Base-by-base conservation (phyloP, 2,888 invertebrate species). In the Synanthedon tipuliformis region DNA sequence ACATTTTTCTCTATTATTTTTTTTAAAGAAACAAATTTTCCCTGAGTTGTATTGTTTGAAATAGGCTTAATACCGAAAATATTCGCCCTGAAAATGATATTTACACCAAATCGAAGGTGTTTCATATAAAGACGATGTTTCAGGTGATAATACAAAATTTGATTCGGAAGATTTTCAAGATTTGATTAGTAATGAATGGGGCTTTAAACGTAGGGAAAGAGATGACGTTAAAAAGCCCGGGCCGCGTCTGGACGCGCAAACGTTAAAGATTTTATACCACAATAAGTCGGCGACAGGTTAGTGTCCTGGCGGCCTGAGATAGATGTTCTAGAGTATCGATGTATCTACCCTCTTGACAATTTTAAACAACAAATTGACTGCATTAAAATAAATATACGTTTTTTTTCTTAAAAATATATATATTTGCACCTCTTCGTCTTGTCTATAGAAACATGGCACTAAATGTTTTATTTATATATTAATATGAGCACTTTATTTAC, bases 191-290 rank as follows among this genome's bases (percentile, higher is more conserved):
- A 89, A 88, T 71, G 91, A 91, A 84, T 88, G 91, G 81, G 95
- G 94, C 58, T 97, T 96, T 87, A 93, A 94, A 66, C 90, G 96
- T 67, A 93, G 93, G 65, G 96, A 96, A 88, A 89, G 97, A 68
- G 89, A 96, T 60, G 96, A 97, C 83, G 96, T 96, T 52, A 97
- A 97, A 87, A 97, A 97, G 85, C 96, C 97, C n/a, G 96, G 96
- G 55, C 96, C 97, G 51, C 91, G 91, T 56, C 92, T 92, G 80
- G 90, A 92, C 69, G 90, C 91, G 54, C 92, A 93, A 82, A 91
- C 78, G 54, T 75, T 85, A 83, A 86, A 81, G 78, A 75, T 80
- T 73, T 78, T 82, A 66, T 78, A 80, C 82, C 74, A 76, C 78
- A 85, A 84, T 82, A 84, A 78, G 66, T 77, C 85, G 63, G 86